These are phyloP conservation scores for Octopus sinensis DNA, from an alignment of 1,140 invertebrate genomes.

Conservation along the genomic window DNA sequence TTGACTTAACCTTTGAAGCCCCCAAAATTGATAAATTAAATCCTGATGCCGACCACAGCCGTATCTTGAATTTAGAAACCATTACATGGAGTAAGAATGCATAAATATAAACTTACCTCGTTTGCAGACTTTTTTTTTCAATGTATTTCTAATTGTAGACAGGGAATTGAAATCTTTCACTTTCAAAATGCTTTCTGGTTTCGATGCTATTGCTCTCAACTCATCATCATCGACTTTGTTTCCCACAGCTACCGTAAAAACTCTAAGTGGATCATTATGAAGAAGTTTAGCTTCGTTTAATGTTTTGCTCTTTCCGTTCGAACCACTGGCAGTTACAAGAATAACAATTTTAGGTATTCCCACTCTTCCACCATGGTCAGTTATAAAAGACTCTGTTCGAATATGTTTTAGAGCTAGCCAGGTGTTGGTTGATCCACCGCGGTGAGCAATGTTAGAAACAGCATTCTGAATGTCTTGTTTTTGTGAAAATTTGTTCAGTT, in stretches of 20 bases:
- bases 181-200: conserved; percentile 31
- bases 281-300: conserved; percentile 6
- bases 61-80: too few species aligned
- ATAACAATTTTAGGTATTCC: conserved; percentile 12
- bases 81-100: too few species aligned
- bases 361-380: conserved; percentile 12
- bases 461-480: conserved; percentile 30
- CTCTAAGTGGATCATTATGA: conserved; percentile 30
- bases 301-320: background rate
- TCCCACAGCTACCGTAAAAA: conserved; percentile 42
- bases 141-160: conserved; percentile 32
- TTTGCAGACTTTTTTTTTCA: conserved; percentile 39
- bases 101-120: background rate
- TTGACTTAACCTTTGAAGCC: too few species aligned
- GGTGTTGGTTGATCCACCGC: conserved; percentile 20
- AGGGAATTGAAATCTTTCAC: conserved; percentile 35
- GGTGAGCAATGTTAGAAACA: conserved; percentile 27
- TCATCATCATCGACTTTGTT: conserved; percentile 30
- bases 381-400: conserved; percentile 2
- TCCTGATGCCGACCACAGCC: too few species aligned
- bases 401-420: conserved; percentile 14
- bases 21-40: too few species aligned
- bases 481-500: conserved; percentile 31
- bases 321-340: conserved; percentile 19
- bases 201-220: conserved; percentile 33